Evolutionary conservation across 2,888 invertebrate species (phyloP), one percentile per base, ranked within the genome.

Genomic region (Melanostoma mellinum): DNA sequence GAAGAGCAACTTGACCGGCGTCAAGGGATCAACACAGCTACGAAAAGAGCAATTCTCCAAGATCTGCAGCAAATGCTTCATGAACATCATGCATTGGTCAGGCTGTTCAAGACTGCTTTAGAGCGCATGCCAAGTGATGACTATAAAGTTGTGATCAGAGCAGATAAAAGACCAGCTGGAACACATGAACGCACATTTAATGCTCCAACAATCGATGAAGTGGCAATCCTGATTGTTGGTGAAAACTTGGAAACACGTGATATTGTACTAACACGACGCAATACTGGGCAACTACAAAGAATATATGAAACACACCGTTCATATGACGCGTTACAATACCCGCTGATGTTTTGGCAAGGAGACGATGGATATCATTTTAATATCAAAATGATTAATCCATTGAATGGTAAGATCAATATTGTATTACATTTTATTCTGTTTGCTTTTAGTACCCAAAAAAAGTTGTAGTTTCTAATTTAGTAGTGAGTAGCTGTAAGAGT

Each of bases 131-230:
- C 85, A 76, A 74, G 56, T 85, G 88, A 89, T 87, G 84, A 88
- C 71, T 85, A 88, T 77, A 88, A 87, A 86, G 78, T 90, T 33
- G 86, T 88, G 5, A 89, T 88, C 74, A 86, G 78, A 86, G 87
- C 88, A 40, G 88, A 89, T 85, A 88, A 87, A 86, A 63, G 72
- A 85, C 87, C 88, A 61, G 58, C 86, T 42, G 58, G 42, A 58
- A 53, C 36, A 9, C 52, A 52, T 20, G 38, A 56, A 56, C 33
- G 33, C 6, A 53, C 20, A 20, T 20, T 20, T 20, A 20, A 20
- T 20, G 20, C 20, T 20, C 20, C 20, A 20, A 20, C 20, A 20
- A 20, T 20, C 20, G 20, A 20, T 20, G 20, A 20, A 20, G 20
- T 20, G 20, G 20, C 20, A 20, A 20, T 20, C 20, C 20, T 20